Evolutionary conservation across 2,888 invertebrate genomes (phyloP), one percentile per base, ranked within the genome.

Genomic region (Stenurella melanura): DNA sequence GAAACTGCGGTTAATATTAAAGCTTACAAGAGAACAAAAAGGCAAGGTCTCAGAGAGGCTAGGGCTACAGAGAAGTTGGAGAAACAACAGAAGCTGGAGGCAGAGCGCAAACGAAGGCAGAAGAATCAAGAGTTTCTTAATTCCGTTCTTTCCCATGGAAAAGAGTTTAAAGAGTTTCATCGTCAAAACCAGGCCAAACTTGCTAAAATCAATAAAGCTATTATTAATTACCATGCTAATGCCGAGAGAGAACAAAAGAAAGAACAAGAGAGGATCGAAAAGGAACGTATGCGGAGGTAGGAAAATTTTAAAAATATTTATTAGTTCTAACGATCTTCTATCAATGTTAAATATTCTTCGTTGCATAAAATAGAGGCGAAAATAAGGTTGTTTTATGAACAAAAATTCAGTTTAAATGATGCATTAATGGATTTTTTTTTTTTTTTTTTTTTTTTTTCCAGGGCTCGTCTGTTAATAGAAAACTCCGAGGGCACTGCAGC

Each of bases 221-320:
- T 99, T 54, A 94, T 98, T 91, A 97, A 97, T 89, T 96, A 98
- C 90, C 99, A 99, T 90, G 98, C 98, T 4, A 99, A 99, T 90
- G 98, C 98, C 11, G 99, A 99, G 89, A 92, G 98, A 26, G 99
- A 99, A 88, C 98, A 98, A 89, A 99, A 99, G 93, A 99, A 99
- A 89, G 99, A 99, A 90, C 99, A 99, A 88, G 98, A 99, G 89
- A 93, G 98, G 71, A 98, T 99, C 79, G 99, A 99, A 89, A 99
- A 99, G 88, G 98, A 99, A 90, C 96, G 99, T 93, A 98, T 99
- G 98, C 93, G 98, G 80, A 91, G 92, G 92, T 92, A 83, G 72
- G 69, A n/a, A 19, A 21, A 21, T 58, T 34, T 67, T 64, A 17
- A 1, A 38, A 12, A 34, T 17, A 15, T 34, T 34, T 17, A 15